Conservation (phyloP, 2,113 vertebrate species). For the Terrapene triunguis region DNA sequence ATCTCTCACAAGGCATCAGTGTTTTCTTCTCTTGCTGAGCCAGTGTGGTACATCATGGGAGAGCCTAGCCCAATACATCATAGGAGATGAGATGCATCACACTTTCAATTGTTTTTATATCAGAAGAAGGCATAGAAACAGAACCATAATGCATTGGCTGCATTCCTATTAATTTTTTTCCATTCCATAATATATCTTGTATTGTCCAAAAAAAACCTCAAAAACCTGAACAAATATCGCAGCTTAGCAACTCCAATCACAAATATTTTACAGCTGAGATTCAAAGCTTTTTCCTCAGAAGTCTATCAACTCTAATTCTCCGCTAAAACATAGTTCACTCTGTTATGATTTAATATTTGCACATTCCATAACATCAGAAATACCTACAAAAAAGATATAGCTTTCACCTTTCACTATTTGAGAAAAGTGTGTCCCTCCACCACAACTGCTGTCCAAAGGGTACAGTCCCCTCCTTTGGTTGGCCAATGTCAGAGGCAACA, state of each 20-base stretch:
- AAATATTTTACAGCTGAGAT: background rate
- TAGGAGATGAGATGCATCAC: background rate
- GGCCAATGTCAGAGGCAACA: background rate
- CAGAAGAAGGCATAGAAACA: background rate
- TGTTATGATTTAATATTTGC: background rate
- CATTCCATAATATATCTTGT: background rate
- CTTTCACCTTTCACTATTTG: background rate
- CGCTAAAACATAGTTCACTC: background rate
- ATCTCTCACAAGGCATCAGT: background rate
- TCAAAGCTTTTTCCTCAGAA: background rate
- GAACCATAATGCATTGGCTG: background rate
- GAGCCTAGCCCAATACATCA: background rate
- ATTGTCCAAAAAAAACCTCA: background rate
- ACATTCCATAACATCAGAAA: background rate
- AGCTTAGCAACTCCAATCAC: background rate
- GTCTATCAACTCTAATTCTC: background rate
- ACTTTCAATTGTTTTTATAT: background rate
- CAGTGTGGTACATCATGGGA: background rate
- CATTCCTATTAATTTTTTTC: background rate
- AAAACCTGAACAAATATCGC: background rate
- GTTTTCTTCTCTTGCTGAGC: background rate
- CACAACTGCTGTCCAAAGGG: background rate
- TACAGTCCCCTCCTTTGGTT: background rate
- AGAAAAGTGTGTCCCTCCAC: background rate
- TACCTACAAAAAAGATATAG: background rate